phyloP scores from a whole-genome alignment of 2,113 vertebrate genomes.

The Origma solitaria region DNA sequence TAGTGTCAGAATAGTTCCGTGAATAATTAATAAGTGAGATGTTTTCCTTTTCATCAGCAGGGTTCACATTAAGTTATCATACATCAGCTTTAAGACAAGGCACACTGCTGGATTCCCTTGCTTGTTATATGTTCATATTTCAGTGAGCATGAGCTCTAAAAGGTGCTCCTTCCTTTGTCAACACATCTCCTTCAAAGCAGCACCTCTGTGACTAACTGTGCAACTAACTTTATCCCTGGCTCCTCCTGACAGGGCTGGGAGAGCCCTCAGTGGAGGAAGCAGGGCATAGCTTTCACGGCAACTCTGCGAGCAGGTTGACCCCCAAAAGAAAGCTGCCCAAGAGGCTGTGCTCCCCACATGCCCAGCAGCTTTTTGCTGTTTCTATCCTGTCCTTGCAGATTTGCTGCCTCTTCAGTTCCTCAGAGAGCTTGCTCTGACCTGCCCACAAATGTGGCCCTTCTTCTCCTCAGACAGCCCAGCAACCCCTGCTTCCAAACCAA shows the following conservation, averaged over 20 bases:
- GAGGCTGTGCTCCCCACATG: not conserved
- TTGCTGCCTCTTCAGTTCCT: not conserved
- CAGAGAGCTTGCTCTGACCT: not conserved
- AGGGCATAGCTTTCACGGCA: not conserved
- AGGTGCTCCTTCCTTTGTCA: not conserved
- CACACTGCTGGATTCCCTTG: not conserved
- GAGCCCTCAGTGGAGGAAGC: not conserved
- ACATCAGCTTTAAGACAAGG: not conserved
- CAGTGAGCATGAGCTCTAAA: not conserved
- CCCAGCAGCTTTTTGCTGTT: not conserved
- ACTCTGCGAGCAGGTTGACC: not conserved
- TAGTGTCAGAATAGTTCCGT: not conserved
- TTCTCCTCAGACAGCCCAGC: not conserved
- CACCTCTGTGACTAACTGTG: not conserved
- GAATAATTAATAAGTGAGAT: not conserved
- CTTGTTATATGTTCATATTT: not conserved
- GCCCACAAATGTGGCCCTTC: not conserved
- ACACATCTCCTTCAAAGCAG: not conserved
- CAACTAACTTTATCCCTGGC: not conserved
- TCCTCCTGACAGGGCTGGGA: accelerated
- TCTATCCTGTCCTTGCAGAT: not conserved
- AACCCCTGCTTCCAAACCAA: slow-evolving; percentile 58
- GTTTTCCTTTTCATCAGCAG: not conserved
- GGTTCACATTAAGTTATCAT: not conserved
- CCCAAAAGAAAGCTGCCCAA: not conserved